Base-by-base conservation (phyloP, 2,888 invertebrate genomes). In the Brenthis daphne region DNA sequence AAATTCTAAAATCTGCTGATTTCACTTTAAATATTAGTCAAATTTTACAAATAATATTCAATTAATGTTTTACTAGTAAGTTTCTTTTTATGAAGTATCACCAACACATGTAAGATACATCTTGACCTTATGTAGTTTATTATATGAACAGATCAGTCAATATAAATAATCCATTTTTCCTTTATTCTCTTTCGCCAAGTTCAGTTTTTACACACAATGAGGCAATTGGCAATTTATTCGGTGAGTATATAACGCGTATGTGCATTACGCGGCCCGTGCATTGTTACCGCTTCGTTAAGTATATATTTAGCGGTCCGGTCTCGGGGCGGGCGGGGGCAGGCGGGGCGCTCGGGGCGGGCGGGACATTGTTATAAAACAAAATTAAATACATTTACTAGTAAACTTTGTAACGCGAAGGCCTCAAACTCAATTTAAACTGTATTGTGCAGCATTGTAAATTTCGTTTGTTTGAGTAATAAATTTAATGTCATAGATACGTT, bases 351-450 rank as follows among this genome's bases (percentile, higher is more conserved):
- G 37, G 8, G 37, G 37, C 37, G 37, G 37, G 29, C 11, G 8
- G 37, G n/a, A 20, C 51, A 51, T 29, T n/a, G 48, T 54, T 6
- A 48, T 43, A 14, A 64, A 47, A 50, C 55, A 33, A 55, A 20
- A 61, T 55, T 67, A 67, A 61, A 67, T 67, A 60, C 47, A 61
- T 67, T 65, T 55, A 55, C 54, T 43, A 29, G 54, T 54, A 29
- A 43, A 54, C n/a, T 47, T 47, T 29, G 47, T 47, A 47, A 54
- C 8, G n/a, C 33, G 48, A 20, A 5, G 66, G 37, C 29, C 55
- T 67, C 60, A 55, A 57, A 60, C 60, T 55, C 58, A 54, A 66
- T 60, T 60, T 14, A 58, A 53, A 13, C 29, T 51, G 51, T 54
- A 16, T 47, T 20, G 47, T 60, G 20, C 51, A 29, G 29, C 58